Base-by-base conservation (phyloP, 2,797 vertebrate species). In the Falco cherrug region DNA sequence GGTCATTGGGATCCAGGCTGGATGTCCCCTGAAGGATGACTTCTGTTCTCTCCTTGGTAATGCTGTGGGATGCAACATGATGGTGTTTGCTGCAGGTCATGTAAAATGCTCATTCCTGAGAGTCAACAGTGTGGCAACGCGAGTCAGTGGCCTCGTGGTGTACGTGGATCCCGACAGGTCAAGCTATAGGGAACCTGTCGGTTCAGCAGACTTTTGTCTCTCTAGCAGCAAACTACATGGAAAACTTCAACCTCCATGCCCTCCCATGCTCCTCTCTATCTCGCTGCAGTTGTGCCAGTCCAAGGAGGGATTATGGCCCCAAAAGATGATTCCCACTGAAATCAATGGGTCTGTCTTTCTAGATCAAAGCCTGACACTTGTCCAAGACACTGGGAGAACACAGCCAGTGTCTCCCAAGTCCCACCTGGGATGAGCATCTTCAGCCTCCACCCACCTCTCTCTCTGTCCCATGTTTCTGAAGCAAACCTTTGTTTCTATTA, bases 31-130 rank as follows among this genome's bases (percentile, higher is more conserved):
- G 99, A 70, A 99, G 97, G 95, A 99, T 94, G 54, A 99, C 98
- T 95, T 99, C 99, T 0, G 99, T 99, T 29, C 99, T 98, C 93
- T 99, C 99, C 93, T 98, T 99, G 70, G 99, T 99, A 80, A 99
- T 98, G 96, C 99, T 99, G 97, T 2, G 11, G 26, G 88, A 70
- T 20, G 45, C 18, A n/a, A 54, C 8, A 33, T 1, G 7, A 16
- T 6, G 80, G 1, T 3, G 50, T 16, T 86, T n/a, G 56, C 15
- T 65, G 85, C 31, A 21, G 9, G 45, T 24, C 1, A 6, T 5
- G 45, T 25, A 25, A 64, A 85, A 77, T 3, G 15, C 11, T 5
- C 19, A 13, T 9, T 50, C 20, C 2, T 1, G 15, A 59, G 26
- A 59, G 29, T 5, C 67, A 61, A 33, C 0, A 0, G 1, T 39